These are phyloP conservation scores for Triplophysa tibetana DNA, from an alignment of 2,113 vertebrate species.

Conservation along the genomic window DNA sequence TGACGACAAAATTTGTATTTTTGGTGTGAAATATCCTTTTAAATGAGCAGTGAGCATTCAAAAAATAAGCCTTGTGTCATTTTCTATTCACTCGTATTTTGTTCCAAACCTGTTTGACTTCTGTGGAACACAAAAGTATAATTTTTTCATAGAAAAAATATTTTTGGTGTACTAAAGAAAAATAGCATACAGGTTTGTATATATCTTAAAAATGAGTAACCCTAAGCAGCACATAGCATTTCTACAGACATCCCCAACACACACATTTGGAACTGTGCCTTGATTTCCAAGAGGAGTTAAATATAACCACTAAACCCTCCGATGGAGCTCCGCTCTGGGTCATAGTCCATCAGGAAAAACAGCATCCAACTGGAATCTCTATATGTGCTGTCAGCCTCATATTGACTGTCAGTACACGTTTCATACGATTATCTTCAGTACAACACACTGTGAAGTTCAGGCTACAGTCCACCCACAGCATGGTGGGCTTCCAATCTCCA, in stretches of 20 bases:
- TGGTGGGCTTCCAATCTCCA: slow-evolving; percentile 28
- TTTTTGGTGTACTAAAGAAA: not conserved
- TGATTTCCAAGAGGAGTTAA: slow-evolving; percentile 28
- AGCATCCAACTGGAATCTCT: slow-evolving; percentile 36
- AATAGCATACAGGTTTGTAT: not conserved
- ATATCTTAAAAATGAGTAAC: not conserved
- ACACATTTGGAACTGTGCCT: slow-evolving; percentile 32
- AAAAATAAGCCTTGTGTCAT: too few species aligned
- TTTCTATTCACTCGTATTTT: too few species aligned
- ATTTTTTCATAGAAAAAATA: not conserved
- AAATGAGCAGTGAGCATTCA: too few species aligned
- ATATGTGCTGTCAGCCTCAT: slow-evolving; percentile 21
- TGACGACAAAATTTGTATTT: too few species aligned
- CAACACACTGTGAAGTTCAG: slow-evolving; percentile 57
- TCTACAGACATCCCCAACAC: slow-evolving; percentile 18
- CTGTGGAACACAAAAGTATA: not conserved
- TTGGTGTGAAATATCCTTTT: too few species aligned
- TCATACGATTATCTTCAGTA: slow-evolving; percentile 29
- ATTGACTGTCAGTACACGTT: slow-evolving; percentile 13
- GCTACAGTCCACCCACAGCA: slow-evolving; percentile 22
- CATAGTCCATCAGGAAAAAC: not conserved
- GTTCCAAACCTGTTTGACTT: not conserved
- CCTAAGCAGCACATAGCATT: not conserved
- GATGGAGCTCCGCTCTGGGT: slow-evolving; percentile 24
- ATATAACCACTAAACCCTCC: slow-evolving; percentile 43